Evolutionary conservation across 2,888 invertebrate genomes (phyloP).

Genomic region (Oasisia sp.): DNA sequence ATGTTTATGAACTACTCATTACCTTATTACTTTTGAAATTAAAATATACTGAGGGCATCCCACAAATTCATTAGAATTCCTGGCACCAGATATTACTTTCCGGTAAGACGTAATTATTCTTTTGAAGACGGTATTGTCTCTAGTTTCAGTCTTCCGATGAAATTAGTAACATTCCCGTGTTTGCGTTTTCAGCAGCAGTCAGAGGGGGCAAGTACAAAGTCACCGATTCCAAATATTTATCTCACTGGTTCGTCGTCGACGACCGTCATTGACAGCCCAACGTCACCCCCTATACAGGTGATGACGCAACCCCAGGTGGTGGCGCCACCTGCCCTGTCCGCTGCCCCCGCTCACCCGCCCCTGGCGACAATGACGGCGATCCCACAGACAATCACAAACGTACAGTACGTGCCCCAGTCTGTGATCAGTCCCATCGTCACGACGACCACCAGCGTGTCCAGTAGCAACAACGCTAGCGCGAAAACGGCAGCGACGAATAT

Average conservation of each 20-base stretch:
- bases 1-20: neutral
- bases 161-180: neutral
- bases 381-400: neutral
- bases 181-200: neutral
- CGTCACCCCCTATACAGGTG: constrained; percentile 23
- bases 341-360: neutral
- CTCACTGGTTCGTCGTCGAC: neutral
- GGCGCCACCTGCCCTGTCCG: constrained; percentile 27
- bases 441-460: neutral
- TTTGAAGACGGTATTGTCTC: neutral
- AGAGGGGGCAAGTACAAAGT: constrained; percentile 1
- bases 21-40: neutral
- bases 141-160: neutral
- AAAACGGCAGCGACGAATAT: constrained; percentile 34
- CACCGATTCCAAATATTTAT: neutral
- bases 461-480: constrained; percentile 20
- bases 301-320: constrained; percentile 20
- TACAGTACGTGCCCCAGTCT: constrained; percentile 14
- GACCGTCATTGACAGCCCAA: neutral
- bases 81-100: neutral
- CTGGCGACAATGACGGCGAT: neutral
- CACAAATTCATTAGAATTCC: neutral
- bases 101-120: neutral
- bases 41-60: neutral
- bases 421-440: constrained; percentile 20